phyloP scores from a whole-genome alignment of 92 coral and sea anemone genomes.

The Scolanthus callimorphus region DNA sequence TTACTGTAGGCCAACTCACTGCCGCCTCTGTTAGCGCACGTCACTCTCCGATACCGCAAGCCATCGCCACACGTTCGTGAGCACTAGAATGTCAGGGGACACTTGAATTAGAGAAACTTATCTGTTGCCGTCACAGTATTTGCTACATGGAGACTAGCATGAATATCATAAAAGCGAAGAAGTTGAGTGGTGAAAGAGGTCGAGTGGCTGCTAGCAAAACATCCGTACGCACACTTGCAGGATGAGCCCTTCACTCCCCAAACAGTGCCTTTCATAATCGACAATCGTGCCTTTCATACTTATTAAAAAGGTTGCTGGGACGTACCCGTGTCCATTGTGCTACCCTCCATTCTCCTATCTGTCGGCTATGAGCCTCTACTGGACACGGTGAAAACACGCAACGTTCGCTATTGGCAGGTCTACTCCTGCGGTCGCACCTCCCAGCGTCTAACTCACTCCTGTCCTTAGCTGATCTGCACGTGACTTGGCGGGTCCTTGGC shows the following conservation, averaged over 20 bases:
- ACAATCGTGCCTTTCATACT: too few species aligned
- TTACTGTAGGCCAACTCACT: neutral
- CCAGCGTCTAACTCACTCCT: constrained; percentile 6
- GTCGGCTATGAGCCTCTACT: neutral
- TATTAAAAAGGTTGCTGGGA: too few species aligned
- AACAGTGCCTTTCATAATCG: too few species aligned
- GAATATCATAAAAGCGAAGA: too few species aligned
- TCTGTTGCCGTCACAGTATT: too few species aligned
- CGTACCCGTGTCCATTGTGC: constrained; percentile 75
- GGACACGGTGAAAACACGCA: constrained; percentile 35
- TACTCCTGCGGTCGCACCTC: constrained; percentile 13
- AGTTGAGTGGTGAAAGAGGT: too few species aligned
- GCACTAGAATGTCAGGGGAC: constrained; percentile 47
- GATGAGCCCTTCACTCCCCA: too few species aligned
- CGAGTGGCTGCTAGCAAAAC: too few species aligned
- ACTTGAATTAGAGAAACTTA: too few species aligned
- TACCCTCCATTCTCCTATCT: constrained; percentile 24
- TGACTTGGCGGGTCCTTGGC: constrained; percentile 57
- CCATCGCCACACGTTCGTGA: constrained; percentile 62
- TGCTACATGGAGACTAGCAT: too few species aligned
- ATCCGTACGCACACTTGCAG: too few species aligned
- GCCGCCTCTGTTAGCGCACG: constrained; percentile 16
- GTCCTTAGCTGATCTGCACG: constrained; percentile 26
- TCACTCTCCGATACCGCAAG: constrained; percentile 25
- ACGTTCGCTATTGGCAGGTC: constrained; percentile 9